Evolutionary conservation across 2,113 vertebrate species (phyloP).

Genomic region (Hemibagrus wyckioides): DNA sequence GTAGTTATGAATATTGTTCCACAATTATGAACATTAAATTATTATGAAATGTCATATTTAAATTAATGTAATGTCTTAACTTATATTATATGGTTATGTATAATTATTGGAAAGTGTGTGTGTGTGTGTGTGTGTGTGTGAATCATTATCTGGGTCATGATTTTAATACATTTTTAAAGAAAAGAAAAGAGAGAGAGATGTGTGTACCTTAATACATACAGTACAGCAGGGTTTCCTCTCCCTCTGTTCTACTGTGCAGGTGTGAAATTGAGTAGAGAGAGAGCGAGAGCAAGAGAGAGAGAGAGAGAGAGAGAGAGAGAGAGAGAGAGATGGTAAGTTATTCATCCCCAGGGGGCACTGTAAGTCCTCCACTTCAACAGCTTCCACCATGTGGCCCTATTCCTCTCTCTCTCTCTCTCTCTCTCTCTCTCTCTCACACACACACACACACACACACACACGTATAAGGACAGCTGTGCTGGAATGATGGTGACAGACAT

Average conservation of each 20-base stretch:
- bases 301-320: constrained; percentile 35
- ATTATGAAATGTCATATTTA: not conserved
- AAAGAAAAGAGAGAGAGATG: not conserved
- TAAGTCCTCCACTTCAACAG: constrained; percentile 68
- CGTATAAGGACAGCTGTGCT: constrained; percentile 30
- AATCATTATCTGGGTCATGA: not conserved
- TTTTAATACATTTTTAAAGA: not conserved
- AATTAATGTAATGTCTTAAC: not conserved
- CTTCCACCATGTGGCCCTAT: not conserved
- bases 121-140: not conserved
- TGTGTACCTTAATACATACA: not conserved
- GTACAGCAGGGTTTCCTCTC: constrained; percentile 27
- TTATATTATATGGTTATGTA: not conserved
- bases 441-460: constrained; percentile 28
- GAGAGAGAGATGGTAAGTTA: constrained; percentile 42
- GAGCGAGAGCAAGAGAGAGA: constrained; percentile 25
- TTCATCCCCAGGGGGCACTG: constrained; percentile 75
- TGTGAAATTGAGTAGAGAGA: constrained; percentile 53
- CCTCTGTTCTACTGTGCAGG: constrained; percentile 42
- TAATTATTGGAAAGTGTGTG: not conserved
- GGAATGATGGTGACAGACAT: constrained; percentile 51
- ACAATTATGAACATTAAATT: not conserved
- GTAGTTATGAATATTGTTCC: not conserved
- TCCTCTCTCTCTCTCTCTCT: not conserved
- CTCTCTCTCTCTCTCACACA: constrained; percentile 8